Base-by-base conservation (phyloP, 2,888 invertebrate genomes). In the Eupithecia tripunctaria region DNA sequence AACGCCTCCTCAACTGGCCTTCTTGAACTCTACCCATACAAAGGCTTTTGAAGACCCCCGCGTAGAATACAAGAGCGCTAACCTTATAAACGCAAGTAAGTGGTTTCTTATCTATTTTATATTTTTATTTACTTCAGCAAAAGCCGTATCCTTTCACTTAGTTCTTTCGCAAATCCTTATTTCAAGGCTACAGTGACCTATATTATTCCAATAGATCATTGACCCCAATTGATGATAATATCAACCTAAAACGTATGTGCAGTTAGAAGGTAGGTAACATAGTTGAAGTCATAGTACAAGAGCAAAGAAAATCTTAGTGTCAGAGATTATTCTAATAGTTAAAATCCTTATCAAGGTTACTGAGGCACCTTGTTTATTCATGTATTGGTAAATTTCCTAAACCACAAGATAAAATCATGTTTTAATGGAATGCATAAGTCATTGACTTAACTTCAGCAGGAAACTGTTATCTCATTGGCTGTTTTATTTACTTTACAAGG, bases 1-100 rank as follows among this genome's bases (percentile, higher is more conserved):
- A 93, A 98, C 98, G 41, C 98, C 98, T 67, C 98, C 98, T 1
- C 97, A 98, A 90, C 97, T 98, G 84, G 98, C 98, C 2, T 99
- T 98, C 97, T 93, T 99, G 47, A 98, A 97, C 89, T 91, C 95
- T 2, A 91, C 92, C 75, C 98, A 98, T 85, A 95, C 95, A 79
- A 95, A 96, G 82, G 93, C 95, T 64, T 98, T 98, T 89, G 96
- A 96, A 73, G 96, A 96, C 91, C 95, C 97, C 76, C 94, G 96
- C 86, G 97, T 98, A 14, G 97, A 98, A 89, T 99, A 98, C 89
- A 97, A 96, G 90, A 98, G 98, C 94, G 97, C 98, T 70, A 98
- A 98, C 94, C 95, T 99, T 77, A 98, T 98, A 77, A 98, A 97
- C 93, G 92, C 96, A 93, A 96, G 98, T 98, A 95, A 95, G 94